phyloP scores from a whole-genome alignment of 1,140 invertebrate genomes.

The Drosophila sp. region DNA sequence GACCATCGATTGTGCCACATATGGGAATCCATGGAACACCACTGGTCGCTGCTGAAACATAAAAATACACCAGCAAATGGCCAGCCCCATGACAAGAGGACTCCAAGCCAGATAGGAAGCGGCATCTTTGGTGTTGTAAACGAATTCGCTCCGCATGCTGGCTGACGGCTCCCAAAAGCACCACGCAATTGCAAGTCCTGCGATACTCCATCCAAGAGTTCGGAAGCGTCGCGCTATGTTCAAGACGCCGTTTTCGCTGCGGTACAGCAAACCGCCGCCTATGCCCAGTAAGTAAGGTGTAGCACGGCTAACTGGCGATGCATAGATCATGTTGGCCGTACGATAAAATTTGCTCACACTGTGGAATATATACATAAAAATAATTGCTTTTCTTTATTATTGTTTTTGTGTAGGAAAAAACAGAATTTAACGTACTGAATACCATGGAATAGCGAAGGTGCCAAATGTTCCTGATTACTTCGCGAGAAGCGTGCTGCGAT shows the following conservation, averaged over 20 bases:
- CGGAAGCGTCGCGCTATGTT: slow-evolving; percentile 82
- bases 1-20: slow-evolving; percentile 38
- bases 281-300: slow-evolving; percentile 88
- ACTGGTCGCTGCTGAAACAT: slow-evolving; percentile 50
- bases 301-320: slow-evolving; percentile 86
- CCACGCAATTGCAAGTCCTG: slow-evolving; percentile 84
- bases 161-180: slow-evolving; percentile 86
- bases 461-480: slow-evolving; percentile 85
- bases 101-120: slow-evolving; percentile 87
- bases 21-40: slow-evolving; percentile 30
- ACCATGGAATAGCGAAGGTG: slow-evolving; percentile 87
- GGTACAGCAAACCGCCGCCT: slow-evolving; percentile 84
- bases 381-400: no score
- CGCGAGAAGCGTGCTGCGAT: slow-evolving; percentile 86
- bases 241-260: slow-evolving; percentile 84
- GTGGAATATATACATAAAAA: slow-evolving; percentile 52
- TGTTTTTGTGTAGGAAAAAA: background rate
- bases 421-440: slow-evolving; percentile 84
- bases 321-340: slow-evolving; percentile 87
- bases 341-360: slow-evolving; percentile 88
- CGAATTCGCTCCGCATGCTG: slow-evolving; percentile 85
- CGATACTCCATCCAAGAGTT: slow-evolving; percentile 83
- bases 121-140: slow-evolving; percentile 86
- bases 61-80: slow-evolving; percentile 85
- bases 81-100: slow-evolving; percentile 86